These are phyloP conservation scores for Tethea ocularis DNA, from an alignment of 2,888 invertebrate species.

Conservation along the genomic window DNA sequence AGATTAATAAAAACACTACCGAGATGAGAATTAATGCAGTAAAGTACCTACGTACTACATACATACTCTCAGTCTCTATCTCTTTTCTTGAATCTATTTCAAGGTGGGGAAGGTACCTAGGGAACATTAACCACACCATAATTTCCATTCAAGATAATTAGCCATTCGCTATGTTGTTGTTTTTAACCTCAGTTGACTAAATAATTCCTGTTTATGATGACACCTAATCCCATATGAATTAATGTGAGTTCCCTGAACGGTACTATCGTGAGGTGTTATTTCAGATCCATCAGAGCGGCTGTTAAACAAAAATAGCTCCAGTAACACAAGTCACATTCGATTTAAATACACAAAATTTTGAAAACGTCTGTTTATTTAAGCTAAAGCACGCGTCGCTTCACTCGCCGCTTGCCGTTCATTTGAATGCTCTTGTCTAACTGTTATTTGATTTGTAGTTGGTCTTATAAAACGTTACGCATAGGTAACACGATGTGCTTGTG, in stretches of 20 bases:
- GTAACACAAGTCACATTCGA: constrained; percentile 82
- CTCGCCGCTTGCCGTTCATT: constrained; percentile 27
- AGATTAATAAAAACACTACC: no score
- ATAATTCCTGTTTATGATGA: constrained; percentile 84
- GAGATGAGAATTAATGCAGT: no score
- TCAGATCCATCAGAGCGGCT: constrained; percentile 75
- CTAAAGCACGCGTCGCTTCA: constrained; percentile 66
- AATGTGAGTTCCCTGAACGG: constrained; percentile 74
- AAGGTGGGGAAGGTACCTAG: constrained; percentile 20
- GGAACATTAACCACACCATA: constrained; percentile 49
- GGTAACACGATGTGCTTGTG: neutral
- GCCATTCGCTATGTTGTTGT: constrained; percentile 62
- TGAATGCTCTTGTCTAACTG: constrained; percentile 25
- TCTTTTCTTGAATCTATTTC: constrained; percentile 36
- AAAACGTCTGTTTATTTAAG: constrained; percentile 81
- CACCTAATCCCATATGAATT: constrained; percentile 82
- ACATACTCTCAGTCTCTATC: no score
- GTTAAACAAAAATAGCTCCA: constrained; percentile 77
- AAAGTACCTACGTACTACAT: no score
- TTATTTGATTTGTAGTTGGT: constrained; percentile 29
- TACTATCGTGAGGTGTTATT: constrained; percentile 73
- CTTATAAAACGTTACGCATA: constrained; percentile 37
- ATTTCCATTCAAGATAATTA: constrained; percentile 62
- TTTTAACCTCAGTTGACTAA: constrained; percentile 81
- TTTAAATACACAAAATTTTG: constrained; percentile 83